Conservation (phyloP, 64 coral and sea anemone species). For the Orbicella faveolata region DNA sequence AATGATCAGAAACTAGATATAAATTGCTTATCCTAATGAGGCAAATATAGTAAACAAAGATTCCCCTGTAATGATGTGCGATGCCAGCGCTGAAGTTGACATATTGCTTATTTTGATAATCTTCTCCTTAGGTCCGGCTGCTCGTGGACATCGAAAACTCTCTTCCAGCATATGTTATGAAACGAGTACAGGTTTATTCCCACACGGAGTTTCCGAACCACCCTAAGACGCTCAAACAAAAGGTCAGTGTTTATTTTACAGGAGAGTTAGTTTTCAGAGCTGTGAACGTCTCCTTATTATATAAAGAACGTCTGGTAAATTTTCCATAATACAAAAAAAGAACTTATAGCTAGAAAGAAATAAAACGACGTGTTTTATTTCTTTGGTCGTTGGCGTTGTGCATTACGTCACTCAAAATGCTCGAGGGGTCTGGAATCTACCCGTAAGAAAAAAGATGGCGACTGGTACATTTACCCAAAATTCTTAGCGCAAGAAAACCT, state of each 20-base stretch:
- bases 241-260: neutral
- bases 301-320: neutral
- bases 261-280: neutral
- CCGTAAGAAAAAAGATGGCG: no score
- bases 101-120: neutral
- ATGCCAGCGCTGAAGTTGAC: neutral
- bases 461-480: no score
- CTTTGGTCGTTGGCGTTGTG: no score
- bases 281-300: neutral
- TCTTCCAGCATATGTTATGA: conserved; percentile 9
- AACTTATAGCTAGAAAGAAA: no score
- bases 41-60: no score
- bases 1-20: no score
- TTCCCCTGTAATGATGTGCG: no score
- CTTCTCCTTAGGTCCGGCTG: conserved; percentile 1
- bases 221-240: conserved; percentile 10
- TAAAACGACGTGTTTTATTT: neutral
- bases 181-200: conserved; percentile 17
- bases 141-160: conserved; percentile 42
- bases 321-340: no score
- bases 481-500: no score
- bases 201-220: conserved; percentile 19
- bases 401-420: no score
- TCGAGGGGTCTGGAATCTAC: no score
- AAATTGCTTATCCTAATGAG: no score